A percentile compares a stretch with the other conserved stretches of the same genome.
Conservation (phyloP, 2,888 invertebrate species). For the Hydraecia micacea region DNA sequence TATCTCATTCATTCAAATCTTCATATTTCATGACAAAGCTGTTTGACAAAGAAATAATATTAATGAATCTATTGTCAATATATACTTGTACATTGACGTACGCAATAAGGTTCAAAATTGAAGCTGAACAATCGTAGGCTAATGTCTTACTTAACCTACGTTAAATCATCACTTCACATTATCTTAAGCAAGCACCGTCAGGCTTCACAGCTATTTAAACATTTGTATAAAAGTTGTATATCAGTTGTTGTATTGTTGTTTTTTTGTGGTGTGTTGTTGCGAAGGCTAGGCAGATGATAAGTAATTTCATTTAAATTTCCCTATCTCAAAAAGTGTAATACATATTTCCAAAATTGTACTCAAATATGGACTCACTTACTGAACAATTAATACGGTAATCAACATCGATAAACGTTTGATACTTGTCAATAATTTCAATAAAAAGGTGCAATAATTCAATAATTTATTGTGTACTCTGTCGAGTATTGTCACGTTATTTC, state of each 20-base stretch:
- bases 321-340: neutral
- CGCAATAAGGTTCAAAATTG: slow-evolving; percentile 3
- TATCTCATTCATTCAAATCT: slow-evolving; percentile 30
- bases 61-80: slow-evolving; percentile 18
- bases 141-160: neutral
- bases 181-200: no score
- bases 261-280: neutral
- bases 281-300: neutral
- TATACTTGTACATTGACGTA: neutral
- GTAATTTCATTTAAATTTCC: neutral
- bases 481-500: slow-evolving; percentile 22
- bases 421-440: slow-evolving; percentile 37
- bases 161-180: neutral
- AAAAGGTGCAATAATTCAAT: slow-evolving; percentile 22
- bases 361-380: slow-evolving; percentile 9
- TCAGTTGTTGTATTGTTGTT: neutral
- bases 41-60: slow-evolving; percentile 27
- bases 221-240: neutral
- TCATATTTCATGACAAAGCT: slow-evolving; percentile 31
- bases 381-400: neutral
- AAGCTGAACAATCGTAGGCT: neutral
- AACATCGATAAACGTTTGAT: slow-evolving; percentile 21
- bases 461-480: slow-evolving; percentile 21
- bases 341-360: neutral
- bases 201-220: neutral